A percentile compares a stretch with the other conserved stretches of the same genome.
Conservation (phyloP, 2,888 invertebrate genomes). For the Cosmorhoe ocellata region DNA sequence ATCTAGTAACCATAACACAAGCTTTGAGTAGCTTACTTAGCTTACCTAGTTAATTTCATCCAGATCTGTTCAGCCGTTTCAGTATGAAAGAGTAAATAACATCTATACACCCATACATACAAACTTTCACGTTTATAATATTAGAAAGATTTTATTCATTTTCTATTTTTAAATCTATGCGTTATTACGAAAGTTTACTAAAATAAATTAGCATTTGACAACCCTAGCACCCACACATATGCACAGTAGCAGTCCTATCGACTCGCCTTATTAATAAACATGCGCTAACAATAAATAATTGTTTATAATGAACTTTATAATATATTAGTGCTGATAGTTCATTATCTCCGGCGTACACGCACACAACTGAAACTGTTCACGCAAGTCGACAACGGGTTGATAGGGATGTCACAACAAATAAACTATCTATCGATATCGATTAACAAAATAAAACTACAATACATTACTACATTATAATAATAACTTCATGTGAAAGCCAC, state of each 20-base stretch:
- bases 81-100: too few relatives aligned
- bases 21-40: too few relatives aligned
- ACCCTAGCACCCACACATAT: conserved; percentile 57
- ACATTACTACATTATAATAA: too few relatives aligned
- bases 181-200: too few relatives aligned
- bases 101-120: too few relatives aligned
- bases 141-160: too few relatives aligned
- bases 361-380: conserved; percentile 55
- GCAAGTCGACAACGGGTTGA: conserved; percentile 45
- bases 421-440: conserved; percentile 25
- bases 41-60: too few relatives aligned
- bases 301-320: conserved; percentile 83
- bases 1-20: too few relatives aligned
- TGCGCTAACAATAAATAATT: conserved; percentile 83
- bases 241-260: conserved; percentile 72
- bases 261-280: conserved; percentile 80
- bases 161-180: too few relatives aligned
- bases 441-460: conserved; percentile 1
- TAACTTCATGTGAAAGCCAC: too few relatives aligned
- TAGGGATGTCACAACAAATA: conserved; percentile 34
- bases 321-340: conserved; percentile 81
- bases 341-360: conserved; percentile 75
- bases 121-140: too few relatives aligned
- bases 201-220: conserved; percentile 23
- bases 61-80: too few relatives aligned